Percentiles rank a stretch among this genome's conserved stretches.
Evolutionary conservation across 2,888 invertebrate species (phyloP).

Genomic region (Camponotus fellah): DNA sequence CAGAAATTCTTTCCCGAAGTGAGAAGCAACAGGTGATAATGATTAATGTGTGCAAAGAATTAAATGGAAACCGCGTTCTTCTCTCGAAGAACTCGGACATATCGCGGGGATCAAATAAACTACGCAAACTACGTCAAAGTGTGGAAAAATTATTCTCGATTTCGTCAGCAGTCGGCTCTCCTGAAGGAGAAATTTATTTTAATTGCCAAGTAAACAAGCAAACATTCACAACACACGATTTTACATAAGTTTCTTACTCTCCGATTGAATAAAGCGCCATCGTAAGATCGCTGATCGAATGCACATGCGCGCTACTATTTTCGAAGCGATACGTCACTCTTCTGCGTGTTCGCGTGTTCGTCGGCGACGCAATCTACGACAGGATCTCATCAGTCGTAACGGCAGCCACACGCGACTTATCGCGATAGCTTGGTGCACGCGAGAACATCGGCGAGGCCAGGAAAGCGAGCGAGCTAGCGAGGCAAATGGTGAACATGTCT

Average conservation of each 20-base stretch:
- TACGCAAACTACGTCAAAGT: not conserved
- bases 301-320: conserved; percentile 31
- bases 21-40: conserved; percentile 47
- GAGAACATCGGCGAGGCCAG: conserved; percentile 7
- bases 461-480: conserved; percentile 9
- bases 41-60: conserved; percentile 44
- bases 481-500: not conserved
- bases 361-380: conserved; percentile 40
- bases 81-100: conserved; percentile 2
- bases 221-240: not conserved
- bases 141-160: not conserved
- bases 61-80: not conserved
- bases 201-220: not conserved
- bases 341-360: conserved; percentile 48
- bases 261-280: conserved; percentile 26
- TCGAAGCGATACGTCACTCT: conserved; percentile 21
- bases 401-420: conserved; percentile 12
- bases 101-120: not conserved
- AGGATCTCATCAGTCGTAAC: conserved; percentile 8
- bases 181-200: not conserved
- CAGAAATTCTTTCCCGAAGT: conserved; percentile 37
- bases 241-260: not conserved
- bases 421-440: conserved; percentile 28
- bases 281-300: conserved; percentile 6
- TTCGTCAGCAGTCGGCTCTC: not conserved